Base-by-base conservation (phyloP, 2,113 vertebrate species). In the Penelope pileata region DNA sequence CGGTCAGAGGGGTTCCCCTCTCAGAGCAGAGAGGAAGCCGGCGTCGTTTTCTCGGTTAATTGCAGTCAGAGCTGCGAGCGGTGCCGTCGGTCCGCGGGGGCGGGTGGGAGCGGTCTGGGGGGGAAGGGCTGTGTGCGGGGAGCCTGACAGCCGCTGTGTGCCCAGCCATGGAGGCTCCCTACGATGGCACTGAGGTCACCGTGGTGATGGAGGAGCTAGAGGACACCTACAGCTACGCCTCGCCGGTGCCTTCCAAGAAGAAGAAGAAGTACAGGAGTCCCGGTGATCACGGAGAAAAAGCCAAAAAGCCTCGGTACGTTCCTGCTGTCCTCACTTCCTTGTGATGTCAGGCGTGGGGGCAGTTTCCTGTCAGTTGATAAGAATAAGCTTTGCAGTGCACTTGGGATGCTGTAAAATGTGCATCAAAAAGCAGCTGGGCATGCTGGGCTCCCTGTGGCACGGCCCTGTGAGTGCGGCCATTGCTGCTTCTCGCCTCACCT, bases 261-360 rank as follows among this genome's bases (percentile, higher is more conserved):
- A 99, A 98, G 91, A 99, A 98, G 91, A 98, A 98, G 84, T 98
- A 98, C 70, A 99, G 98, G 98, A 84, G 94, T 83, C 90, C 98
- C 69, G 96, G 96, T 40, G 98, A 98, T 83, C 97, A 96, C 50
- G 97, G 97, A 53, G 98, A 99, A 94, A 99, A 98, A 95, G 96
- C 98, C 50, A 99, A 99, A 97, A 99, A 99, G 70, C 99, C 99
- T 75, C 98, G 99, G 99, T 99, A 27, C 95, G 96, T 56, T 14
- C 78, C 34, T 79, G 83, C 26, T 77, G 21, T 23, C 12, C 78
- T 88, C 8, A 1, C 23, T 58, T 21, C 18, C 24, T 2, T 4
- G 10, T 23, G 42, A 3, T 27, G 12, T 48, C 21, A 17, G 18
- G 5, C 7, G 2, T 53, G 6, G 34, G 13, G 69, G 27, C 13